Conservation (phyloP, 1,140 invertebrate genomes). For the Panulirus ornatus region DNA sequence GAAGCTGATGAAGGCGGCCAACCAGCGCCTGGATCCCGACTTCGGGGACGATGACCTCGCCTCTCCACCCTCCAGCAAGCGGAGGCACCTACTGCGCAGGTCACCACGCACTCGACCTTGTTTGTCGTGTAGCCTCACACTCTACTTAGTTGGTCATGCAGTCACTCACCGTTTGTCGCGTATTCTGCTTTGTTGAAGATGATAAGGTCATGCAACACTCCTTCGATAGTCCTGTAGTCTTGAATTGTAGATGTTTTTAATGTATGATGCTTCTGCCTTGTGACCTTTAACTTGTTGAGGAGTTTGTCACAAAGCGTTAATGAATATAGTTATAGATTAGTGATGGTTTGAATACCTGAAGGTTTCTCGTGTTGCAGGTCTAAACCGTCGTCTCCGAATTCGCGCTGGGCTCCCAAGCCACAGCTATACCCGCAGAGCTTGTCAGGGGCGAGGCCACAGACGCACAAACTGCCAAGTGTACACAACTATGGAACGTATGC, state of each 20-base stretch:
- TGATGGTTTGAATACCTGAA: too few relatives aligned
- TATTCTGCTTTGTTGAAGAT: too few relatives aligned
- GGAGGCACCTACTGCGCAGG: constrained; percentile 18
- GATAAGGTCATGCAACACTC: too few relatives aligned
- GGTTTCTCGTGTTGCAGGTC: not conserved
- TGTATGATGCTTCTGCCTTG: too few relatives aligned
- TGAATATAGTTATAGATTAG: too few relatives aligned
- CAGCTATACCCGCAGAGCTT: not conserved
- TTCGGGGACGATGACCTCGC: constrained; percentile 9
- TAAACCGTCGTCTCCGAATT: not conserved
- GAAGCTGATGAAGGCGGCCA: constrained; percentile 93
- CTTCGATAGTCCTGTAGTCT: too few relatives aligned
- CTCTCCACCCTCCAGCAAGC: not conserved
- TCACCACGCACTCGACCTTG: not conserved
- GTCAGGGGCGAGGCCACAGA: not conserved
- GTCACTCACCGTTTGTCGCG: too few relatives aligned
- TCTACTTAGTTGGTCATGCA: too few relatives aligned
- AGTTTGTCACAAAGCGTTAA: too few relatives aligned
- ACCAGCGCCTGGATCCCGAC: not conserved
- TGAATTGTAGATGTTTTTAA: too few relatives aligned
- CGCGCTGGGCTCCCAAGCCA: not conserved
- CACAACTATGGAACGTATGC: not conserved
- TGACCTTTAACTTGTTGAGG: too few relatives aligned
- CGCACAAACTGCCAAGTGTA: not conserved
- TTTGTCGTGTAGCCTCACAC: too few relatives aligned